Evolutionary conservation across 2,797 vertebrate genomes (phyloP).

Genomic region (Pelochelys cantorii): DNA sequence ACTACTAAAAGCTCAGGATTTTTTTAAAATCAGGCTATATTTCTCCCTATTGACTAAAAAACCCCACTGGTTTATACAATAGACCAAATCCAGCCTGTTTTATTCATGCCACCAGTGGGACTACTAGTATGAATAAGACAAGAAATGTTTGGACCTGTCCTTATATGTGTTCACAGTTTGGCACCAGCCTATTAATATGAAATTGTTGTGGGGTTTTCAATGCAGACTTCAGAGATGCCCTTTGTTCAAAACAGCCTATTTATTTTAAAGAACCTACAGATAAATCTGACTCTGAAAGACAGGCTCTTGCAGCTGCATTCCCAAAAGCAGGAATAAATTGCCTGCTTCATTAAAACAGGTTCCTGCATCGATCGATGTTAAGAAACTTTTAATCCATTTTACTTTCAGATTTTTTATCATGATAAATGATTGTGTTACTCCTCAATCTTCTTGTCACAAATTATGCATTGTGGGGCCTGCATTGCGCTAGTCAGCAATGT

Average conservation of each 20-base stretch:
- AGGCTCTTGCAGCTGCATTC: slow-evolving; percentile 3
- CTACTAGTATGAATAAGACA: background rate
- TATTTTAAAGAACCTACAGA: slow-evolving; percentile 28
- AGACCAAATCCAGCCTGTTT: background rate
- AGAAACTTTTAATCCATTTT: slow-evolving; percentile 5
- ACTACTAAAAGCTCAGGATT: background rate
- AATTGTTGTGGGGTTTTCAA: slow-evolving; percentile 22
- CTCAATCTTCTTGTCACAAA: background rate
- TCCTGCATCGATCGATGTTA: slow-evolving; percentile 7
- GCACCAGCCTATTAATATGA: slow-evolving; percentile 16
- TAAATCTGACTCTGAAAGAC: background rate
- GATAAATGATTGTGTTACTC: background rate
- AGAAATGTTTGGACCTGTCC: background rate
- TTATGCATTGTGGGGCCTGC: background rate
- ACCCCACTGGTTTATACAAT: background rate
- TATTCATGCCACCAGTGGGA: background rate
- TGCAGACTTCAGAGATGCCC: slow-evolving; percentile 11
- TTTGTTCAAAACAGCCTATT: slow-evolving; percentile 58
- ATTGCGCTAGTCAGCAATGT: rapidly evolving
- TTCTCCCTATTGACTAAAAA: background rate
- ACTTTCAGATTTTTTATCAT: background rate
- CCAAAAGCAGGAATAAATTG: slow-evolving; percentile 17
- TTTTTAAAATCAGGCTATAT: background rate
- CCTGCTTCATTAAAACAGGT: background rate
- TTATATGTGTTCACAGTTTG: slow-evolving; percentile 53